Percentiles rank a stretch among this genome's conserved stretches.
Evolutionary conservation across 2,888 invertebrate species (phyloP).

Genomic region (Zygothrica quintamaculata): DNA sequence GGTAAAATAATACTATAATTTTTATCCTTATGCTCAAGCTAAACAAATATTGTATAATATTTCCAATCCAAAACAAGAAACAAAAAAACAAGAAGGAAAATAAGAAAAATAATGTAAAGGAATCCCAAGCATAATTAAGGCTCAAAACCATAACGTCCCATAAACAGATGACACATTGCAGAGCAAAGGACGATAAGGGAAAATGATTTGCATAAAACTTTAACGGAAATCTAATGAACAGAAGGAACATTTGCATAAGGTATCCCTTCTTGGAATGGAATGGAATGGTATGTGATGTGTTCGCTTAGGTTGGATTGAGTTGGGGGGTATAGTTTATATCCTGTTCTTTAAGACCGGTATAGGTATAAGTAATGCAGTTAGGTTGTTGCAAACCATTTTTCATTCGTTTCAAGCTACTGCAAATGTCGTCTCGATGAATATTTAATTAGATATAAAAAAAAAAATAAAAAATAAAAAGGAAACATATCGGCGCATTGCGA

Average conservation of each 20-base stretch:
- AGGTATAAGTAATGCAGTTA: slow-evolving; percentile 51
- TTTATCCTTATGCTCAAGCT: slow-evolving; percentile 69
- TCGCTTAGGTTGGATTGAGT: too few relatives aligned
- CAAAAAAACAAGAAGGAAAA: slow-evolving; percentile 7
- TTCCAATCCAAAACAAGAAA: slow-evolving; percentile 47
- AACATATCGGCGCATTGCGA: slow-evolving; percentile 35
- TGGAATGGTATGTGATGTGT: background rate
- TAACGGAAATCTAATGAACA: slow-evolving; percentile 78
- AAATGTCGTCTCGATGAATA: slow-evolving; percentile 83
- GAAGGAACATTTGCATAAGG: slow-evolving; percentile 57
- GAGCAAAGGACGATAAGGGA: slow-evolving; percentile 29
- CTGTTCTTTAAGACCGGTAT: slow-evolving; percentile 32
- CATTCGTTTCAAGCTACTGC: slow-evolving; percentile 39
- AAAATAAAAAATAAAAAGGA: slow-evolving; percentile 8
- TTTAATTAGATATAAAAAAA: slow-evolving; percentile 76
- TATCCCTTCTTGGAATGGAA: background rate
- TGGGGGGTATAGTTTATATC: slow-evolving; percentile 5
- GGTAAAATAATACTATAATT: slow-evolving; percentile 79
- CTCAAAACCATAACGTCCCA: slow-evolving; percentile 57
- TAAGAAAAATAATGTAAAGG: slow-evolving; percentile 11
- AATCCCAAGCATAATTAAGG: slow-evolving; percentile 37
- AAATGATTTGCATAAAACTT: slow-evolving; percentile 74
- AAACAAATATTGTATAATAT: slow-evolving; percentile 79
- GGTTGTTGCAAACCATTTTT: slow-evolving; percentile 46
- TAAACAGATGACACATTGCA: slow-evolving; percentile 67